A percentile compares a stretch with the other conserved stretches of the same genome.
Evolutionary conservation across 1,140 invertebrate species (phyloP).

Genomic region (Orius insidiosus): DNA sequence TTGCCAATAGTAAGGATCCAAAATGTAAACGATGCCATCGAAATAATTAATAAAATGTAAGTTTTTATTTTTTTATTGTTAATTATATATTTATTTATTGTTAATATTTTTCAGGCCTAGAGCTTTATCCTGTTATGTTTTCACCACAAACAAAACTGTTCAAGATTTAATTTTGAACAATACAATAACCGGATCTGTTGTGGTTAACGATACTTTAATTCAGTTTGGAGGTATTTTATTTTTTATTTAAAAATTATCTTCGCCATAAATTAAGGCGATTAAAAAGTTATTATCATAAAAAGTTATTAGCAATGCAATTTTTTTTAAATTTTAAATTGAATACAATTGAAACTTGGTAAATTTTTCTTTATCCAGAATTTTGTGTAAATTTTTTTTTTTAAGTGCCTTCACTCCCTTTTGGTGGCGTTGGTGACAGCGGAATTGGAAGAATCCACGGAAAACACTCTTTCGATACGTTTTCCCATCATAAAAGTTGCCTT

Average conservation of each 20-base stretch:
- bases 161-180: conserved; percentile 54
- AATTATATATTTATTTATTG: no score
- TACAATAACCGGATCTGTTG: conserved; percentile 68
- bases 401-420: conserved; percentile 68
- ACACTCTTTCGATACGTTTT: conserved; percentile 79
- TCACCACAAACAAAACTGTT: conserved; percentile 54
- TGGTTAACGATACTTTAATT: conserved; percentile 83
- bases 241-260: no score
- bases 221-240: conserved; percentile 69
- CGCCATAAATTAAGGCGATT: no score
- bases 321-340: no score
- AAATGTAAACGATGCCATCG: conserved; percentile 72
- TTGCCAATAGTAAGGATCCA: conserved; percentile 70
- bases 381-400: conserved; percentile 21
- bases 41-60: conserved; percentile 58
- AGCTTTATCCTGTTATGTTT: conserved; percentile 77
- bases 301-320: no score
- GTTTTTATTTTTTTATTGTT: conserved; percentile 8
- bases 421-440: conserved; percentile 75
- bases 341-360: no score
- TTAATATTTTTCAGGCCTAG: conserved; percentile 46
- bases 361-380: neutral
- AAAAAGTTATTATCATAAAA: no score
- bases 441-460: conserved; percentile 89
- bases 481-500: conserved; percentile 79